phyloP scores from a whole-genome alignment of 2,113 vertebrate species.

The Meles meles region DNA sequence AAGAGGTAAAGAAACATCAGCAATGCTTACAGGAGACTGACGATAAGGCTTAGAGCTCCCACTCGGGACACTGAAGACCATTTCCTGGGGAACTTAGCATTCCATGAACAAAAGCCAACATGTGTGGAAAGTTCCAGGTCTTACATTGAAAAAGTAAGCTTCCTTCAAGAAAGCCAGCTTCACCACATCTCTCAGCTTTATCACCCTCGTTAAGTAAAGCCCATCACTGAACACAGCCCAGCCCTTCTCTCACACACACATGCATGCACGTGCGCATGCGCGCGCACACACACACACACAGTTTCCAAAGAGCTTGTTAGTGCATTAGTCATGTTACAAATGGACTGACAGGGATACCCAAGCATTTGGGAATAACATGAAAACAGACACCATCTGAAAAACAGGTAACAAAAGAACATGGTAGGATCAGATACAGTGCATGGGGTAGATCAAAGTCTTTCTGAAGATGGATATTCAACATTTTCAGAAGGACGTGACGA shows the following conservation, averaged over 20 bases:
- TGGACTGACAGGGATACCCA: background rate
- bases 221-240: background rate
- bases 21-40: background rate
- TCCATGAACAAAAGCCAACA: background rate
- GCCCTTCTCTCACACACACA: background rate
- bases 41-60: background rate
- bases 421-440: background rate
- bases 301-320: background rate
- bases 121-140: background rate
- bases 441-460: background rate
- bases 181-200: background rate
- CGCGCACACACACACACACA: background rate
- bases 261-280: background rate
- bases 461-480: background rate
- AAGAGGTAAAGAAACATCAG: background rate
- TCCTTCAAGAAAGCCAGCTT: background rate
- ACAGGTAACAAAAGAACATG: background rate
- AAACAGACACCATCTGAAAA: background rate
- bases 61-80: background rate
- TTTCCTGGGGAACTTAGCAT: background rate
- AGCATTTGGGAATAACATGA: background rate
- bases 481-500: background rate
- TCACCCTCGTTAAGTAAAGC: background rate
- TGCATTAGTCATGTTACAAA: background rate
- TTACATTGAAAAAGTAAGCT: background rate